Base-by-base conservation (phyloP, 2,113 vertebrate genomes). In the Arenaria interpres region DNA sequence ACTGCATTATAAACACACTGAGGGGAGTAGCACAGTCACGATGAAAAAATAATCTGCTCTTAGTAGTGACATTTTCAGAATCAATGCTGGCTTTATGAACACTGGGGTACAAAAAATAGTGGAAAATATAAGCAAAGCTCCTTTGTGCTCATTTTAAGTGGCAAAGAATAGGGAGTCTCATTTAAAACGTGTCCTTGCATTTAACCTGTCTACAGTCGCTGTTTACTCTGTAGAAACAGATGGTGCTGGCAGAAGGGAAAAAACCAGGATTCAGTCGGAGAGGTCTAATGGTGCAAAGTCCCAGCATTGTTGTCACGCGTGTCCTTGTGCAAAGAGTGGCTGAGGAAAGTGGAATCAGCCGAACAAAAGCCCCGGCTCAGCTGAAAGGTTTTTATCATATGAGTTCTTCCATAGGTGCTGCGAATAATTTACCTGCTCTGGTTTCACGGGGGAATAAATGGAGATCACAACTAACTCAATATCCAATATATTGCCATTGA, bases 171-270 rank as follows among this genome's bases (percentile, higher is more conserved):
- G 10, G 56, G 62, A 83, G 43, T 62, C 74, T 68, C 37, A 73
- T 62, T 89, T 85, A 27, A 88, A 95, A 79, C 0, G 0, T 30
- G 66, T 85, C 77, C 89, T 96, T 92, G 80, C 39, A 2, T 89
- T 75, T 92, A 89, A 96, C 94, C 94, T 97, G 92, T 85, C 86
- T 50, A 4, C 71, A 14, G 28, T 75, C 5, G 2, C 80, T 88
- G 89, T 93, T 94, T 83, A 33, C 0, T 19, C 63, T 79, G 67
- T 28, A 48, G 91, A 97, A 93, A 43, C 93, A 95, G 88, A 87
- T 96, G 94, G 92, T 95, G 91, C 87, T 91, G 84, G 81, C 96
- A 96, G 95, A 96, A 91, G 71, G 86, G 93, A 14, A 39, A 46
- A 66, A 75, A 39, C 7, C 35, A 9, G 57, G 37, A 43, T 93